Percentiles rank a stretch among this genome's conserved stretches.
phyloP scores from a whole-genome alignment of 2,888 invertebrate genomes.

The Tuta absoluta region DNA sequence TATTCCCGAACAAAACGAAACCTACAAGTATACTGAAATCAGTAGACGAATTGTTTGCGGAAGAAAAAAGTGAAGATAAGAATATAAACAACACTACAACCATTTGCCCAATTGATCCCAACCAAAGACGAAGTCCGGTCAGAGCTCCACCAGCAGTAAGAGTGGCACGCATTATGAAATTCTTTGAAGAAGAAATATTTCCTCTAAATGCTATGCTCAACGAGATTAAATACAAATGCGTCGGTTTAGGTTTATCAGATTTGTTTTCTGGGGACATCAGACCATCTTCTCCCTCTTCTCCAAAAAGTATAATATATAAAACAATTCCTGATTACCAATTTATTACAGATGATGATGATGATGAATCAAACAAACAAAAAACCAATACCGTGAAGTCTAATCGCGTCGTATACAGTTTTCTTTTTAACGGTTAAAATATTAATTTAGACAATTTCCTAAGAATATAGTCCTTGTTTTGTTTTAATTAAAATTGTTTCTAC shows the following conservation, averaged over 20 bases:
- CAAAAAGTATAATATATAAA: slow-evolving; percentile 34
- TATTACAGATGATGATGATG: background rate
- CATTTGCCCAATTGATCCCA: background rate
- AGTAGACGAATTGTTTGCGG: background rate
- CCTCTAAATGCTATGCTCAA: slow-evolving; percentile 60
- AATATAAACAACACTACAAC: background rate
- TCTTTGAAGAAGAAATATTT: slow-evolving; percentile 61
- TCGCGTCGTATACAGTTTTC: slow-evolving; percentile 69
- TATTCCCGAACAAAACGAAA: background rate
- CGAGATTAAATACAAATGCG: slow-evolving; percentile 59
- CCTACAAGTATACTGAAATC: background rate
- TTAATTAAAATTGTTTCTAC: background rate
- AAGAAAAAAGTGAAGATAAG: background rate
- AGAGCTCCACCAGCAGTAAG: slow-evolving; percentile 39
- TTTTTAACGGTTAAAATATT: slow-evolving; percentile 56
- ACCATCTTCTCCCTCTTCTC: slow-evolving; percentile 26
- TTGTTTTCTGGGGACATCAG: slow-evolving; percentile 10
- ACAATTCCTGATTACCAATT: slow-evolving; percentile 26
- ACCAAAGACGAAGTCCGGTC: background rate
- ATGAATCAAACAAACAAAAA: background rate
- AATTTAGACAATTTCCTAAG: background rate
- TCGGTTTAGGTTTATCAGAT: slow-evolving; percentile 45
- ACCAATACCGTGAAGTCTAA: slow-evolving; percentile 43
- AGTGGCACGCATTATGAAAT: slow-evolving; percentile 52
- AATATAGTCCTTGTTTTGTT: background rate